Conservation (phyloP, 2,888 invertebrate genomes). For the Frankliniella fusca region DNA sequence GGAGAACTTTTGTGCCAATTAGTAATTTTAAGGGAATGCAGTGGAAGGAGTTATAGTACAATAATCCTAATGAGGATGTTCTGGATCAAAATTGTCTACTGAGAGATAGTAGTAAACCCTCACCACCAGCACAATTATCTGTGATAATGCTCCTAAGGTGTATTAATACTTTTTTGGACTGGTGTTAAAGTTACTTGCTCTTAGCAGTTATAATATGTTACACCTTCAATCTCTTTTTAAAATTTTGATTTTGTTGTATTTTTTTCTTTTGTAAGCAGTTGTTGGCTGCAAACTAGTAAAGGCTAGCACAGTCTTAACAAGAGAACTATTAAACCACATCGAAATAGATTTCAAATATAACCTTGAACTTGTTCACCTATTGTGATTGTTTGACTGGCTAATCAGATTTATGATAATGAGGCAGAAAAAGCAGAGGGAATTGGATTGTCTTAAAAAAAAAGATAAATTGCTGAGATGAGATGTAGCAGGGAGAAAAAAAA, state of each 20-base stretch:
- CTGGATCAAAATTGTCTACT: background rate
- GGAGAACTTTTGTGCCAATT: slow-evolving; percentile 22
- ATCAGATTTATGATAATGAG: background rate
- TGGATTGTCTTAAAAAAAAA: background rate
- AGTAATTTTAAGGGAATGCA: slow-evolving; percentile 9
- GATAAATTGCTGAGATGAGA: background rate
- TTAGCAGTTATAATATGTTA: too few relatives aligned
- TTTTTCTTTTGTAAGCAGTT: too few relatives aligned
- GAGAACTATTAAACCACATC: too few relatives aligned
- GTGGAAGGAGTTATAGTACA: slow-evolving; percentile 9
- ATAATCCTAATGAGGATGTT: background rate
- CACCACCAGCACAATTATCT: slow-evolving; percentile 17
- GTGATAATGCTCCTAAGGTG: slow-evolving; percentile 22
- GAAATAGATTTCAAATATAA: too few relatives aligned
- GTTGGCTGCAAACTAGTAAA: too few relatives aligned
- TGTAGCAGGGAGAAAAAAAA: too few relatives aligned
- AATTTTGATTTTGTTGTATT: too few relatives aligned
- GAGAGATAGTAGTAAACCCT: background rate
- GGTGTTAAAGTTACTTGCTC: background rate
- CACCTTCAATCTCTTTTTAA: too few relatives aligned
- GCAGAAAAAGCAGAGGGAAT: slow-evolving; percentile 3
- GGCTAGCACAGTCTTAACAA: too few relatives aligned
- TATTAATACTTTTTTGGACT: slow-evolving; percentile 16
- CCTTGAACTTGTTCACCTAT: too few relatives aligned
- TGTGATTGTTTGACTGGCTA: background rate